These are phyloP conservation scores for Naso thynnoides DNA, from an alignment of 2,797 vertebrate genomes.

Conservation along the genomic window DNA sequence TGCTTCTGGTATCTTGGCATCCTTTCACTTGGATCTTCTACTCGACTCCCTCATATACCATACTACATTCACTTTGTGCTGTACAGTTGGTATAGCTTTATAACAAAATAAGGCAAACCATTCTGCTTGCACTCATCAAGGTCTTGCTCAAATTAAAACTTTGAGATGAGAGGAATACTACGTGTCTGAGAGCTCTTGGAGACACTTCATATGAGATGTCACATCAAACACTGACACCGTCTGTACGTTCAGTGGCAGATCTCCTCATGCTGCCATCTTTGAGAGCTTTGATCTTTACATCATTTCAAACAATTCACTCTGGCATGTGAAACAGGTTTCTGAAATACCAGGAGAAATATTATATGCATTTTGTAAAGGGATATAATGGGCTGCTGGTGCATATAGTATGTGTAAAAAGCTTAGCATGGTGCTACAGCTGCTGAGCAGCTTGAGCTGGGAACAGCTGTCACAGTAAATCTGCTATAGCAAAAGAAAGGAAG, in stretches of 20 bases:
- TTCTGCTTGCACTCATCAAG: conserved; percentile 2
- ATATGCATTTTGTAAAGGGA: conserved; percentile 20
- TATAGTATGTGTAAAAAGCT: neutral
- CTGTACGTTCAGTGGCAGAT: conserved; percentile 51
- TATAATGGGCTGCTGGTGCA: neutral
- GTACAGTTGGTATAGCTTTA: neutral
- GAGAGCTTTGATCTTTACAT: conserved; percentile 53
- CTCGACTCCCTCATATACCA: neutral
- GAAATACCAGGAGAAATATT: conserved; percentile 24
- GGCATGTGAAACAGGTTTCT: conserved; percentile 15
- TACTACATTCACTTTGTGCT: neutral
- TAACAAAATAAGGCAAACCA: no score
- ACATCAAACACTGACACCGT: conserved; percentile 56
- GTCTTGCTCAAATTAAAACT: conserved; percentile 38
- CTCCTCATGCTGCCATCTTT: conserved; percentile 39
- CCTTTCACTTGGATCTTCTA: conserved; percentile 7
- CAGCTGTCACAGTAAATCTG: neutral
- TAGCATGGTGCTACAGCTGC: neutral
- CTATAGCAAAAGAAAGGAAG: neutral
- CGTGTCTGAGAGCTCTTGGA: conserved; percentile 34
- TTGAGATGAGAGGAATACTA: conserved; percentile 35
- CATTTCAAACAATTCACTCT: conserved; percentile 35
- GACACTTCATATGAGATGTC: conserved; percentile 50
- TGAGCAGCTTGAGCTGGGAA: neutral
- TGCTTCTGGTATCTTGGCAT: conserved; percentile 21